These are phyloP conservation scores for Bombus pyrosoma DNA, from an alignment of 1,140 invertebrate genomes.

Conservation along the genomic window DNA sequence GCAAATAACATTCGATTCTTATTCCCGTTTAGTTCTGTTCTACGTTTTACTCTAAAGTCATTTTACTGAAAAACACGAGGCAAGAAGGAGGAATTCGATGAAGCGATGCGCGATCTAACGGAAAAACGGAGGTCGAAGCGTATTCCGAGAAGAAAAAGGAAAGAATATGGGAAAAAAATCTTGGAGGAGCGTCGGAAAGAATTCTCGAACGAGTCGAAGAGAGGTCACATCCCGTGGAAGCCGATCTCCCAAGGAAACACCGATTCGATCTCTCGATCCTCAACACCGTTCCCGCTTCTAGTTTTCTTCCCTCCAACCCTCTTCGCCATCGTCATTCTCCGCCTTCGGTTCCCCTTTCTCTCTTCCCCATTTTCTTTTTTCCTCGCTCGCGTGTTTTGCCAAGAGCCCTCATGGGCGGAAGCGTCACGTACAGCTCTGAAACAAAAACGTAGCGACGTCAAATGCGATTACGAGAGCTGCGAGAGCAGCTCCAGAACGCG, in stretches of 20 bases:
- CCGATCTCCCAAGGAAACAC: background rate
- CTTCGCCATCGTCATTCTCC: constrained; percentile 58
- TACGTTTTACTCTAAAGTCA: background rate
- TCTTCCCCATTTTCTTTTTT: constrained; percentile 44
- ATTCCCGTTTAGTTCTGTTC: background rate
- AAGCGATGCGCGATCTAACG: background rate
- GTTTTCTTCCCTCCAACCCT: background rate
- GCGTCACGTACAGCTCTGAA: constrained; percentile 82
- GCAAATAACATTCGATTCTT: background rate
- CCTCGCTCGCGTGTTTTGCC: constrained; percentile 73
- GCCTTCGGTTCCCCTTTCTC: constrained; percentile 54
- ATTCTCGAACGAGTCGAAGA: background rate
- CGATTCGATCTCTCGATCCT: constrained; percentile 61
- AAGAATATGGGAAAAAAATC: background rate
- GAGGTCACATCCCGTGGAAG: background rate
- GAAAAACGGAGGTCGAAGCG: constrained; percentile 4
- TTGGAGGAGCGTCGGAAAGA: background rate
- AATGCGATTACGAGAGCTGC: constrained; percentile 82
- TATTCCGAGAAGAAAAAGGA: too few relatives aligned
- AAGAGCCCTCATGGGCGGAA: constrained; percentile 78
- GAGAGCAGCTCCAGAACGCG: constrained; percentile 81
- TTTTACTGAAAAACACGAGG: constrained; percentile 2
- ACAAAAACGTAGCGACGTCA: constrained; percentile 83
- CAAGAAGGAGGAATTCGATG: background rate
- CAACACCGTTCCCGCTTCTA: background rate